Conservation (phyloP, 2,113 vertebrate genomes). For the Tympanuchus pallidicinctus region DNA sequence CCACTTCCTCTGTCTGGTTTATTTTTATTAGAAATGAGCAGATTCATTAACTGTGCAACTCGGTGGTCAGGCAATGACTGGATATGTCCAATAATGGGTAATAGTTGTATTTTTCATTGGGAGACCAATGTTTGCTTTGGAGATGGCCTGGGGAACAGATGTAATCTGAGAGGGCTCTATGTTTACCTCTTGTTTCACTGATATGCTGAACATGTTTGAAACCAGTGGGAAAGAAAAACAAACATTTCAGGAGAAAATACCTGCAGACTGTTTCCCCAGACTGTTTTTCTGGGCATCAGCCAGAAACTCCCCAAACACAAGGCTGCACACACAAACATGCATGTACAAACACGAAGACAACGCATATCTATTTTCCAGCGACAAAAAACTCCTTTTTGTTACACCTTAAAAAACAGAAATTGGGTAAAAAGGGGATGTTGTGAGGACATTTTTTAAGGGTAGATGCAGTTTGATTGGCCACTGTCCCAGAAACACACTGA, state of each 20-base stretch:
- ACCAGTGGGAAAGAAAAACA: conserved; percentile 77
- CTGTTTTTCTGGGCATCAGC: background rate
- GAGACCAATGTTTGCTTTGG: conserved; percentile 79
- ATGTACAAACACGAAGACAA: background rate
- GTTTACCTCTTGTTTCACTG: conserved; percentile 77
- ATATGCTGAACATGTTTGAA: conserved; percentile 74
- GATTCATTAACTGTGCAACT: conserved; percentile 83
- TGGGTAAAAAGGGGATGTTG: background rate
- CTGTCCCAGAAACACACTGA: background rate
- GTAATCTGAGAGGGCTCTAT: conserved; percentile 76
- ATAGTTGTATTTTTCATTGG: conserved; percentile 78
- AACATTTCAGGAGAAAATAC: conserved; percentile 73
- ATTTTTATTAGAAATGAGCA: conserved; percentile 92
- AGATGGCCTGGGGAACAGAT: conserved; percentile 73
- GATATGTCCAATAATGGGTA: conserved; percentile 79
- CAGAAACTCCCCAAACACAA: background rate
- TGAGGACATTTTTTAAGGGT: background rate
- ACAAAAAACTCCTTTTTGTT: background rate
- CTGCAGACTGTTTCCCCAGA: conserved; percentile 40
- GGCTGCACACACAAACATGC: background rate
- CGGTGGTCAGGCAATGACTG: conserved; percentile 77
- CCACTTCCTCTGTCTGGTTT: conserved; percentile 91
- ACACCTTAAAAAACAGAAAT: background rate
- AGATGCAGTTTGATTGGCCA: background rate
- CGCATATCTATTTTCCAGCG: background rate